Percentiles rank a stretch among this genome's conserved stretches.
Evolutionary conservation across 2,797 vertebrate genomes (phyloP).

Genomic region (Crenichthys baileyi): DNA sequence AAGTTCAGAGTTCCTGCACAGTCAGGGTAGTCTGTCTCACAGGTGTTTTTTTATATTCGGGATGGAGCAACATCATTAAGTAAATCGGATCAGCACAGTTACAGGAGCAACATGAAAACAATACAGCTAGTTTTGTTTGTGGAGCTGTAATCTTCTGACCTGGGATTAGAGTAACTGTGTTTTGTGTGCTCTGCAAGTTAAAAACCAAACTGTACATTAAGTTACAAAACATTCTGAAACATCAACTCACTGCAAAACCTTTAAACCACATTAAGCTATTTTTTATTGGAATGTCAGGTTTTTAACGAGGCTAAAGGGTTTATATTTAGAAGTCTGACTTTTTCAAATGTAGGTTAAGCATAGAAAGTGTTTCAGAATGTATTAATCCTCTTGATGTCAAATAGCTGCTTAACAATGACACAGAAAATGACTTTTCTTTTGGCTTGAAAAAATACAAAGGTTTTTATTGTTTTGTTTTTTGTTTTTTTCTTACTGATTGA

Average conservation of each 20-base stretch:
- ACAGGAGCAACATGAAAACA: neutral
- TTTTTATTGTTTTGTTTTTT: neutral
- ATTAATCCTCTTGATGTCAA: neutral
- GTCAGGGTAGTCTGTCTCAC: no score
- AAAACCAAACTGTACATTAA: neutral
- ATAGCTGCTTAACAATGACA: conserved; percentile 10
- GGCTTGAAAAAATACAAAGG: neutral
- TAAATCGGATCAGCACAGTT: neutral
- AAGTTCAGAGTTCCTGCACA: no score
- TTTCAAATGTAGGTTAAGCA: neutral
- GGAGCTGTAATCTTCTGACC: neutral
- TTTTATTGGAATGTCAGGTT: conserved; percentile 16
- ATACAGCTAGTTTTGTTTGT: neutral
- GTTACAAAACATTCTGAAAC: neutral
- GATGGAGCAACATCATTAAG: conserved; percentile 1
- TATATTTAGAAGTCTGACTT: conserved; percentile 7
- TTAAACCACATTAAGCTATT: conserved; percentile 4
- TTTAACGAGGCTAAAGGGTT: neutral
- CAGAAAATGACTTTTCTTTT: neutral
- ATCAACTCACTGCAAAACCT: neutral
- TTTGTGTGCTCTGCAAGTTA: neutral
- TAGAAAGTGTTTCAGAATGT: neutral
- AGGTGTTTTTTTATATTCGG: neutral
- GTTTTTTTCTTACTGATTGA: neutral
- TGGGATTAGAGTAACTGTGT: neutral